Conservation (phyloP, 2,797 vertebrate species). For the Coreius guichenoti region DNA sequence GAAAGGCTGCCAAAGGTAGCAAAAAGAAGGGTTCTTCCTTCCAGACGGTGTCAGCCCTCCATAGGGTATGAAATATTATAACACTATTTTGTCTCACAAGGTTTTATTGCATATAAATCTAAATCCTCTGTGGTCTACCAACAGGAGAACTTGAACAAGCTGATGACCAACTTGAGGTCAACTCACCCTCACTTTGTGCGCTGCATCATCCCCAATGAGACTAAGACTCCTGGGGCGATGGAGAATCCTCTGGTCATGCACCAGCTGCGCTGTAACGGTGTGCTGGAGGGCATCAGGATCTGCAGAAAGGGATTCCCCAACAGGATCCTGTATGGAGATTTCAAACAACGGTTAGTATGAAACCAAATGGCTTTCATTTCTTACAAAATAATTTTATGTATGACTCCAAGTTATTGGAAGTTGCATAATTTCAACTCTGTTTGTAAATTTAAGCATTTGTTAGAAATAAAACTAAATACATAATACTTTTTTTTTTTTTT, state of each 20-base stretch:
- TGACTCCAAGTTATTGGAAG: too few relatives aligned
- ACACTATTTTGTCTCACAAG: conserved; percentile 74
- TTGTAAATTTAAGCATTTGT: too few relatives aligned
- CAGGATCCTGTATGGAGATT: conserved; percentile 16
- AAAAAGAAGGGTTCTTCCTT: conserved; percentile 83
- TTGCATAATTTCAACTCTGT: too few relatives aligned
- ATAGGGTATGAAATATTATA: background rate
- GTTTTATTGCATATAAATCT: conserved; percentile 50
- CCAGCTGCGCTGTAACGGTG: conserved; percentile 29
- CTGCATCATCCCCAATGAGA: background rate
- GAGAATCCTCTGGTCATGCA: conserved; percentile 30
- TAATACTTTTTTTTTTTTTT: too few relatives aligned
- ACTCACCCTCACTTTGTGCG: conserved; percentile 24
- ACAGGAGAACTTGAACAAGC: conserved; percentile 14
- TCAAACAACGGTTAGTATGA: background rate
- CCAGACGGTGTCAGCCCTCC: conserved; percentile 12
- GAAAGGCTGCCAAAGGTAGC: conserved; percentile 63
- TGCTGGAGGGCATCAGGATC: conserved; percentile 30
- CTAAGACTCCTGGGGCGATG: background rate
- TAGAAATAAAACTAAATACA: too few relatives aligned
- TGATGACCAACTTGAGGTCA: conserved; percentile 22
- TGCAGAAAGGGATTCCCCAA: conserved; percentile 14
- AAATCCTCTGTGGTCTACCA: background rate
- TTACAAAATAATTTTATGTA: too few relatives aligned
- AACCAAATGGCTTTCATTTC: too few relatives aligned